Evolutionary conservation across 2,797 vertebrate genomes (phyloP), one percentile per base, ranked within the genome.

Genomic region (Alca torda): DNA sequence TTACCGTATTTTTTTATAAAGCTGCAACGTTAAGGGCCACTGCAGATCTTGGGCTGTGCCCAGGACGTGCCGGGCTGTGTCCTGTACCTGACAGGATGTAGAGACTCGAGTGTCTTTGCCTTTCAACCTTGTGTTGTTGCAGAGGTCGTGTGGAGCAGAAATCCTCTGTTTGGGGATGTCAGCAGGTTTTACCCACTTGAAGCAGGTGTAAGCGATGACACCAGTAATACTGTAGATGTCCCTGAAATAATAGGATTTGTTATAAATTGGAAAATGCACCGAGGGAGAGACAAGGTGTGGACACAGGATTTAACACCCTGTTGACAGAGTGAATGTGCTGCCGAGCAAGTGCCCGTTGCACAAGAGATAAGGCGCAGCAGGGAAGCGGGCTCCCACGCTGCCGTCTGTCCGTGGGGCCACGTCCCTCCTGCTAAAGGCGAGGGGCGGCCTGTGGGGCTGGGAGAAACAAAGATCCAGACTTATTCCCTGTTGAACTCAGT

Each of bases 351-450:
- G 1, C 23, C 4, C 25, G 0, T 7, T 26, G 53, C 23, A 11
- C 3, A 10, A 17, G 91, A 77, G 64, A 74, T 13, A 37, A 77
- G 76, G 61, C 15, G 83, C 75, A 68, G 65, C 8, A 8, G 37
- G 0, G 85, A 4, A 4, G 7, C 0, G 11, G 46, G 79, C 59
- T 53, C 54, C 12, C 4, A 26, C 2, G 2, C 37, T 1, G 23
- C 21, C 31, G 28, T 6, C 63, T 17, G n/a, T 4, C 64, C 1
- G 5, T 16, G 46, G 65, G 54, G 63, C 80, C 4, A 5, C 11
- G 4, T 7, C 61, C 24, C 30, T 4, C 31, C 35, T 51, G 45
- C 68, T 9, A 8, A 3, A 17, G 73, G 41, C 50, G n/a, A 33
- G 56, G 60, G 30, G 84, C 56, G 50, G 31, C 10, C 1, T 2